Evolutionary conservation across 2,113 vertebrate genomes (phyloP).

Genomic region (Sorex araneus): DNA sequence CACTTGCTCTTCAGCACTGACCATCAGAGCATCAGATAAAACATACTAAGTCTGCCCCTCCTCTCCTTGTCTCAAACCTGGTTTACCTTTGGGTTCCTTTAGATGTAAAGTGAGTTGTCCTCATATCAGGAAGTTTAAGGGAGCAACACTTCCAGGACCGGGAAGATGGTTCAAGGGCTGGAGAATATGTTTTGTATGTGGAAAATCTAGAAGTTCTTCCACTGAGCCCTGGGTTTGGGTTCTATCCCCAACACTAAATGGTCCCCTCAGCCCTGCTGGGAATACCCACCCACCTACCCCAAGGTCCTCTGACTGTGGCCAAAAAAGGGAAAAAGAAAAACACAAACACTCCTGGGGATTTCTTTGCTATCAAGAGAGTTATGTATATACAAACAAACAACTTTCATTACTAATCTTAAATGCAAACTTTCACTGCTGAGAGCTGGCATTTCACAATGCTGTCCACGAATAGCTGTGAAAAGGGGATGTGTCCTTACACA

Average conservation of each 20-base stretch:
- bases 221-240: too few relatives aligned
- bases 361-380: background rate
- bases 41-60: background rate
- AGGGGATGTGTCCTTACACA: background rate
- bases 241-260: too few relatives aligned
- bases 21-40: background rate
- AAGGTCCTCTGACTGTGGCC: too few relatives aligned
- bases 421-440: background rate
- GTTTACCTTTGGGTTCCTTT: background rate
- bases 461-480: conserved; percentile 10
- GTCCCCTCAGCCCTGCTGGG: too few relatives aligned
- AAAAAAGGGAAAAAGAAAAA: too few relatives aligned
- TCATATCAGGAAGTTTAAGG: background rate
- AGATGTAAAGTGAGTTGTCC: background rate
- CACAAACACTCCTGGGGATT: background rate
- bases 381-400: background rate
- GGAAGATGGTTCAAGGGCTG: too few relatives aligned
- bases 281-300: too few relatives aligned
- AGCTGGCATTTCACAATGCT: background rate
- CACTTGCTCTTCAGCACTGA: background rate
- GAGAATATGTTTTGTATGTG: too few relatives aligned
- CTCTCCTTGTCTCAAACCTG: background rate
- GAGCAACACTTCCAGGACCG: background rate
- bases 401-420: background rate
- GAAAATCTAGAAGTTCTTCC: too few relatives aligned